These are phyloP conservation scores for Scaptomyza reducta DNA, from an alignment of 2,888 invertebrate genomes.

Conservation along the genomic window DNA sequence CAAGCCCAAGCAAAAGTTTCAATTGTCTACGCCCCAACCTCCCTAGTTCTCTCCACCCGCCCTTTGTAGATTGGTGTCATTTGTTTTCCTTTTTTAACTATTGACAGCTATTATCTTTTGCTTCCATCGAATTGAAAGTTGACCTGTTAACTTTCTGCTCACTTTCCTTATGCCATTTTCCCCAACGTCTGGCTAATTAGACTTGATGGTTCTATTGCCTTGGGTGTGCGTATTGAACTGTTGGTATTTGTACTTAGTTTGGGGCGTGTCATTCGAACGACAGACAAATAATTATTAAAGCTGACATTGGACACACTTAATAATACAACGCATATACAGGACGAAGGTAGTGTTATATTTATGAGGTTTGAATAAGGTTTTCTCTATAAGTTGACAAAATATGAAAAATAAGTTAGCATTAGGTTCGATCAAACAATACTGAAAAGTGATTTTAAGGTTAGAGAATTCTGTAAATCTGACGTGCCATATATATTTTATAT, in stretches of 20 bases:
- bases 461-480: too few relatives aligned
- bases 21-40: slow-evolving; percentile 16
- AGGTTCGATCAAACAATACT: too few relatives aligned
- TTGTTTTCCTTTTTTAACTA: slow-evolving; percentile 1
- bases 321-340: background rate
- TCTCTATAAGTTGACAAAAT: too few relatives aligned
- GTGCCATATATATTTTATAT: too few relatives aligned
- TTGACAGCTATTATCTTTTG: slow-evolving; percentile 38
- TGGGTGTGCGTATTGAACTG: slow-evolving; percentile 16
- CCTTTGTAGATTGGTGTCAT: background rate
- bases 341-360: too few relatives aligned
- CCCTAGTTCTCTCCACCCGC: background rate
- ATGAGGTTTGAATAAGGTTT: too few relatives aligned
- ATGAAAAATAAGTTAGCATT: too few relatives aligned
- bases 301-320: background rate
- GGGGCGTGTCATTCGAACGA: slow-evolving; percentile 20
- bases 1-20: slow-evolving; percentile 17
- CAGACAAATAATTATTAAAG: background rate
- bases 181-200: slow-evolving; percentile 30
- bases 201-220: slow-evolving; percentile 24
- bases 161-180: slow-evolving; percentile 8
- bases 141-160: slow-evolving; percentile 4
- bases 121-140: slow-evolving; percentile 8
- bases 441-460: too few relatives aligned
- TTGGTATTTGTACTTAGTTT: background rate